Evolutionary conservation across 2,888 invertebrate species (phyloP).

Genomic region (Aspidiotus destructor): DNA sequence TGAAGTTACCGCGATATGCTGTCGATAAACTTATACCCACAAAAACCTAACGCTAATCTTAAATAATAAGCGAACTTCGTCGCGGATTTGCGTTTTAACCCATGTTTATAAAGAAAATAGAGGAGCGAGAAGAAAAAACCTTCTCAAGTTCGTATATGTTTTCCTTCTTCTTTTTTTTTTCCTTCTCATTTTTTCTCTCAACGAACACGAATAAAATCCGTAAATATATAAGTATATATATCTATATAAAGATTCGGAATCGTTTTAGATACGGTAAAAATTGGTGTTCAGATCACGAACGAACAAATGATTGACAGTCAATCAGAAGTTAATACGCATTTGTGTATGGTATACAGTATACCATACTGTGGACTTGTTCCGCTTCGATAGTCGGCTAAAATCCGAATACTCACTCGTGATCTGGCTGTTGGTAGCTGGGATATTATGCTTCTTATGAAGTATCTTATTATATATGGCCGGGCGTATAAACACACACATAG

Average conservation of each 20-base stretch:
- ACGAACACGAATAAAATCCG: not conserved
- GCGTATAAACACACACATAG: not conserved
- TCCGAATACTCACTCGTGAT: slow-evolving; percentile 1
- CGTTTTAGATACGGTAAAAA: slow-evolving; percentile 31
- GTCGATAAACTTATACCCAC: too few relatives aligned
- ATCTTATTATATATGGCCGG: too few relatives aligned
- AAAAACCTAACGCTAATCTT: too few relatives aligned
- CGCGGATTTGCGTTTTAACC: too few relatives aligned
- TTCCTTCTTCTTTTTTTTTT: not conserved
- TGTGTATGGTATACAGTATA: slow-evolving; percentile 17
- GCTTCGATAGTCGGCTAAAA: slow-evolving; percentile 29
- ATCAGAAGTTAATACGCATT: slow-evolving; percentile 32
- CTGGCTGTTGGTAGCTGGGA: too few relatives aligned
- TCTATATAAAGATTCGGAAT: slow-evolving; percentile 1
- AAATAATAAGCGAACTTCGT: too few relatives aligned
- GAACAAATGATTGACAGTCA: slow-evolving; percentile 33
- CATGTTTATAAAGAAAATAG: too few relatives aligned
- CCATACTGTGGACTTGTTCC: slow-evolving; percentile 7
- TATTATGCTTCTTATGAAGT: too few relatives aligned
- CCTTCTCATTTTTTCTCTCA: not conserved
- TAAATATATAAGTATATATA: slow-evolving; percentile 12
- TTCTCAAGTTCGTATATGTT: too few relatives aligned
- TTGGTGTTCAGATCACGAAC: slow-evolving; percentile 32
- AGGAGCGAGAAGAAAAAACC: too few relatives aligned
- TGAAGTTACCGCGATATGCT: too few relatives aligned